Evolutionary conservation across 2,797 vertebrate species (phyloP).

Genomic region (Pangasius macronema): DNA sequence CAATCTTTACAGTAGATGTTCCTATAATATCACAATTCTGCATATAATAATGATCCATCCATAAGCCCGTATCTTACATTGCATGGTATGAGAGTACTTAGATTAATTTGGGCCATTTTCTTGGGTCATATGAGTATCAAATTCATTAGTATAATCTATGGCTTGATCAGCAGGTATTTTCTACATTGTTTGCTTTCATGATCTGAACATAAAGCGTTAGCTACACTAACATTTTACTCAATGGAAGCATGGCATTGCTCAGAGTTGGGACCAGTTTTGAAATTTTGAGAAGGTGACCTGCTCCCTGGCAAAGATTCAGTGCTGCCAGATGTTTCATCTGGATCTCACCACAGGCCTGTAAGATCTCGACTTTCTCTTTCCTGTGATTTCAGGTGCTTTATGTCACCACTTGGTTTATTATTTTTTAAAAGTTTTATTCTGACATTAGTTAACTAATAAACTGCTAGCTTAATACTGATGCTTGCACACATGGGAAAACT

Average conservation of each 20-base stretch:
- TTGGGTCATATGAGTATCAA: neutral
- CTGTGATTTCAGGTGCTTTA: neutral
- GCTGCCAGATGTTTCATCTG: slow-evolving; percentile 9
- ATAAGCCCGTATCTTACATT: neutral
- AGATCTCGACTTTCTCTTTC: neutral
- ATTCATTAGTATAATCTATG: neutral
- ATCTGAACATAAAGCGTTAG: neutral
- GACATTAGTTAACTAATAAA: neutral
- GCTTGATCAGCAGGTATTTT: neutral
- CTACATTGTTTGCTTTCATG: neutral
- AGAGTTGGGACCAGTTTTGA: neutral
- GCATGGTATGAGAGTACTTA: neutral
- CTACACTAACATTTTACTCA: neutral
- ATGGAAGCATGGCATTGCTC: neutral
- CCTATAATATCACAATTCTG: neutral
- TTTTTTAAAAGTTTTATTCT: neutral
- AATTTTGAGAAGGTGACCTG: slow-evolving; percentile 12
- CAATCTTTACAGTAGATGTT: neutral
- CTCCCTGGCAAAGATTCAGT: slow-evolving; percentile 9
- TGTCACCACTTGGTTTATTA: neutral
- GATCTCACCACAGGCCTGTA: neutral
- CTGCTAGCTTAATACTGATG: neutral
- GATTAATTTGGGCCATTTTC: neutral
- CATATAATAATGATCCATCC: neutral
- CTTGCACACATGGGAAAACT: neutral